These are phyloP conservation scores for Labia minor DNA, from an alignment of 2,888 invertebrate genomes.

Conservation along the genomic window DNA sequence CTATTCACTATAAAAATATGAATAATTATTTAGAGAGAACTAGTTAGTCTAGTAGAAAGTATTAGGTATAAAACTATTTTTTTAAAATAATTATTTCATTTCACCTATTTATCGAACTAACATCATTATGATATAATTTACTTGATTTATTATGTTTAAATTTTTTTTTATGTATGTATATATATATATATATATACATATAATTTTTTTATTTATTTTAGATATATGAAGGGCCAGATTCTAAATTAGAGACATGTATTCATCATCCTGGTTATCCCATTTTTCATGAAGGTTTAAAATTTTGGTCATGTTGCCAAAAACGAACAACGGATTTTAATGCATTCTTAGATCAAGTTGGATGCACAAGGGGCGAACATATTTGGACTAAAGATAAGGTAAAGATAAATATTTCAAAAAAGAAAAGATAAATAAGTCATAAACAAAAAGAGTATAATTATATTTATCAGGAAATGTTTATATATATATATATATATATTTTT, in stretches of 20 bases:
- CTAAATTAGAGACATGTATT: slow-evolving; percentile 52
- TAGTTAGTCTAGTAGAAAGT: too few species aligned
- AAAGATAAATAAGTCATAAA: slow-evolving; percentile 15
- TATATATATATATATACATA: background rate
- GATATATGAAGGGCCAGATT: slow-evolving; percentile 54
- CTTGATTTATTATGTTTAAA: too few species aligned
- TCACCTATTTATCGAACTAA: too few species aligned
- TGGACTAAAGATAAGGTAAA: slow-evolving; percentile 70
- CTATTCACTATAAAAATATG: too few species aligned
- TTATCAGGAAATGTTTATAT: too few species aligned
- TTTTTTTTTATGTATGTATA: too few species aligned
- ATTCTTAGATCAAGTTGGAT: slow-evolving; percentile 88
- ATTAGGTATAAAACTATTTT: too few species aligned
- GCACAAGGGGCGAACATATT: slow-evolving; percentile 68
- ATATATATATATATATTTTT: too few species aligned
- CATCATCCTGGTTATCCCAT: slow-evolving; percentile 83
- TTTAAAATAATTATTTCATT: too few species aligned
- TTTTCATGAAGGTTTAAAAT: slow-evolving; percentile 95
- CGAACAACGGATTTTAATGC: slow-evolving; percentile 86
- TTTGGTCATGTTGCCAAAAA: slow-evolving; percentile 92
- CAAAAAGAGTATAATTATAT: background rate
- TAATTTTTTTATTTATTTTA: background rate
- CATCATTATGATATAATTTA: too few species aligned
- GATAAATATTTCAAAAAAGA: too few species aligned
- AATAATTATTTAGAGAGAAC: too few species aligned